Evolutionary conservation across 2,888 invertebrate species (phyloP), one percentile per base, ranked within the genome.

Genomic region (Xestia ashworthii): DNA sequence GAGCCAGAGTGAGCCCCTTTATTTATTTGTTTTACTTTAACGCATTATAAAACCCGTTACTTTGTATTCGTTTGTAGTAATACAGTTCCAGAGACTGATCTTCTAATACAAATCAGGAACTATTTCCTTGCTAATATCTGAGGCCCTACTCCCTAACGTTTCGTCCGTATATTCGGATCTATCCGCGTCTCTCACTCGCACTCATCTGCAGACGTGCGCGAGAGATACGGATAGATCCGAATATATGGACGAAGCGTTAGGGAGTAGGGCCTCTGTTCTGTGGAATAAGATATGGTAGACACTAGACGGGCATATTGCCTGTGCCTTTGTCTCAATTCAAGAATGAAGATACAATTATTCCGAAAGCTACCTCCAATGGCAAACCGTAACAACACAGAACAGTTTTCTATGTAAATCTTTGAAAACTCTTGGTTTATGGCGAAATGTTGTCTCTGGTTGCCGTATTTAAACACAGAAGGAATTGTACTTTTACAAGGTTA

Each of bases 1-100:
- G 93, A 95, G 68, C 94, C 93, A 55, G 91, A 93, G 95, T 95
- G 71, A 91, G 93, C 89, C 0, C 5, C 14, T 5, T 44, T 3
- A n/a, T 22, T 1, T 22, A 50, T 50, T 50, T 19, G 6, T 50
- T 50, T 1, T 0, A 32, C 16, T 22, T n/a, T 22, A 60, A 58
- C 8, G 22, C 53, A 32, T 32, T 32, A 32, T n/a, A 53, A 53
- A 22, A 53, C 53, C n/a, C 53, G n/a, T 55, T 55, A 55, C 53
- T 11, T n/a, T 55, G n/a, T 55, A 53, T 4, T 11, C n/a, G 53
- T 53, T 53, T 53, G 22, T 55, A 55, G n/a, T n/a, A 5, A 22
- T n/a, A 55, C 53, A n/a, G 53, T 55, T 11, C n/a, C 4, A 5
- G 53, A 55, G 53, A 55, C 53, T 55, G 11, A n/a, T 55, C 32